A percentile compares a stretch with the other conserved stretches of the same genome.
phyloP scores from a whole-genome alignment of 2,797 vertebrate species.

The Poecilia wingei region DNA sequence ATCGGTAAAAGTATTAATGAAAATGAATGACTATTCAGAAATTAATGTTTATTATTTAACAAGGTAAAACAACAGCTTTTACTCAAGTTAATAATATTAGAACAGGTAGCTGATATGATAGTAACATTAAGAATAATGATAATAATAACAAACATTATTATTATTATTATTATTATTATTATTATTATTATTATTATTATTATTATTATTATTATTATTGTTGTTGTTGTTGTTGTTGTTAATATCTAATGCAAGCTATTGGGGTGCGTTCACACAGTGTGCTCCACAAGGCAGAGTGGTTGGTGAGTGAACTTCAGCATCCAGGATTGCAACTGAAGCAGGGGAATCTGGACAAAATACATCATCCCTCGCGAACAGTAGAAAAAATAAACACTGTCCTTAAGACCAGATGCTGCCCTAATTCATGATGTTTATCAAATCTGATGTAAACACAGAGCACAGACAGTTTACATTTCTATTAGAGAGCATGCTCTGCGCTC shows the following conservation, averaged over 20 bases:
- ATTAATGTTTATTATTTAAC: background rate
- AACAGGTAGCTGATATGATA: background rate
- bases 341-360: slow-evolving; percentile 50
- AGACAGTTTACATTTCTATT: slow-evolving; percentile 78
- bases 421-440: slow-evolving; percentile 75
- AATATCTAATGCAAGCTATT: background rate
- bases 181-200: background rate
- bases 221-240: background rate
- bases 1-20: background rate
- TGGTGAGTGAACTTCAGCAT: slow-evolving; percentile 34
- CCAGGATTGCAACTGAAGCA: slow-evolving; percentile 35
- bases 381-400: slow-evolving; percentile 76
- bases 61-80: background rate
- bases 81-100: background rate
- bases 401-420: slow-evolving; percentile 72
- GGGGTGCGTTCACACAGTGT: slow-evolving; percentile 4
- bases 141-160: background rate
- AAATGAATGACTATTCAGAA: background rate
- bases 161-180: background rate
- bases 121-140: slow-evolving; percentile 8
- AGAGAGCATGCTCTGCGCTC: slow-evolving; percentile 63
- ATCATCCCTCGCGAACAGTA: slow-evolving; percentile 58
- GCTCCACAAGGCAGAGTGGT: slow-evolving; percentile 21
- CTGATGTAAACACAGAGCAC: slow-evolving; percentile 67
- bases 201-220: background rate